Conservation (phyloP, 2,113 vertebrate genomes). For the Nerophis ophidion region DNA sequence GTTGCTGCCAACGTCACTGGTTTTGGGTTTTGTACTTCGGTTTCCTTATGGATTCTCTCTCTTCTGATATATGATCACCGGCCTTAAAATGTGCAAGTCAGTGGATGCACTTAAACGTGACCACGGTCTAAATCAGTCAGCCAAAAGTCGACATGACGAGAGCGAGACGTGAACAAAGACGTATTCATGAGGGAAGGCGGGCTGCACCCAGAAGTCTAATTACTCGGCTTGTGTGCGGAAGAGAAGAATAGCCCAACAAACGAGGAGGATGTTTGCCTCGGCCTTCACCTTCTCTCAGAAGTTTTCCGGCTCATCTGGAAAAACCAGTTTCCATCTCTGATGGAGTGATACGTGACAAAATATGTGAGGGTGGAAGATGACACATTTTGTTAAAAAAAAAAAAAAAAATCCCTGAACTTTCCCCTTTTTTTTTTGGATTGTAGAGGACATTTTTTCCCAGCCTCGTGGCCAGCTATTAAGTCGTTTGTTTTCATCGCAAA, state of each 20-base stretch:
- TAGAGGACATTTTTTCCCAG: too few species aligned
- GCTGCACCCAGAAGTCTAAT: constrained; percentile 40
- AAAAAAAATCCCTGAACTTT: constrained; percentile 10
- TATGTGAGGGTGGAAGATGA: constrained; percentile 1
- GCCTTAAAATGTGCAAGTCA: constrained; percentile 32
- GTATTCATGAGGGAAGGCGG: constrained; percentile 45
- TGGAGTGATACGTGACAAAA: constrained; percentile 6
- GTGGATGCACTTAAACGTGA: constrained; percentile 17
- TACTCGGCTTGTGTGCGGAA: constrained; percentile 29
- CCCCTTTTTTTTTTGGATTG: neutral
- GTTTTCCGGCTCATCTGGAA: constrained; percentile 15
- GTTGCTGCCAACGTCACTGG: too few species aligned
- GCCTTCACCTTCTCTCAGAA: neutral
- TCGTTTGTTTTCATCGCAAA: too few species aligned
- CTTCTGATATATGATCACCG: constrained; percentile 20
- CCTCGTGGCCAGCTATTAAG: too few species aligned
- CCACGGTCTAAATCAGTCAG: constrained; percentile 20
- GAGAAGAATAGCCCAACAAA: constrained; percentile 26
- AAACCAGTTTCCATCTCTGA: constrained; percentile 26
- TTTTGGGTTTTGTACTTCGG: constrained; percentile 11
- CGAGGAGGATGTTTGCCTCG: constrained; percentile 14
- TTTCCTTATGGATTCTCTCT: constrained; percentile 40
- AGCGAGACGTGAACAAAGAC: constrained; percentile 41
- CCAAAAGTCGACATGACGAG: constrained; percentile 16
- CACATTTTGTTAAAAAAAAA: constrained; percentile 5